Evolutionary conservation across 2,888 invertebrate species (phyloP), one percentile per base, ranked within the genome.

Genomic region (Liopterus haemorrhoidalis): DNA sequence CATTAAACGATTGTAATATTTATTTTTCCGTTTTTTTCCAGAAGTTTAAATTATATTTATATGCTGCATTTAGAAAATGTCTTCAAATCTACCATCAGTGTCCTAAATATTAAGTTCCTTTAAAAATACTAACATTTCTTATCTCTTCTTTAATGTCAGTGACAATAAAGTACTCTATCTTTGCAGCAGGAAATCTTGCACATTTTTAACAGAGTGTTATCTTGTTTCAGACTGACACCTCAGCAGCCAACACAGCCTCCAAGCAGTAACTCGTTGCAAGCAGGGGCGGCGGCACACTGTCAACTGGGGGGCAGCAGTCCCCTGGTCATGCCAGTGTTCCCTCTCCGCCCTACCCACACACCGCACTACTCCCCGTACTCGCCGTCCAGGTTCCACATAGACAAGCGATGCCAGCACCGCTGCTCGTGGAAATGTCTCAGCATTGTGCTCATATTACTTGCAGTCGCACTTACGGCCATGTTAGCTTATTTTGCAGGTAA

Each of bases 381-480:
- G 61, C 89, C 89, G 66, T 90, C 89, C 66, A 82, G 91, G 70
- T 91, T 91, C 76, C 89, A 90, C 77, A 88, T 91, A 76, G 89
- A 91, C 75, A 92, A 92, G 72, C 81, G 89, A 59, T 91, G 89
- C 74, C 88, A 87, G 69, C 89, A 89, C 70, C 80, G 90, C 59
- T 94, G 94, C 77, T 89, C 92, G 66, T 95, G 95, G 95, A 91
- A 92, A 73, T 94, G 93, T 71, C 84, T 90, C 68, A 90, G 91
- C 70, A 89, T 95, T 69, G 83, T 87, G 61, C 84, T 94, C 72
- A 90, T 94, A 69, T 79, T 93, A 67, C 76, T 94, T 62, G 83
- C 87, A 65, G 87, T 93, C 65, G 85, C 87, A 61, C 79, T 94
- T 64, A 84, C 89, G 61, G 92, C 92, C 57, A 91, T 92, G 82